A percentile compares a stretch with the other conserved stretches of the same genome.
Evolutionary conservation across 2,113 vertebrate species (phyloP).

Genomic region (Dasyurus viverrinus): DNA sequence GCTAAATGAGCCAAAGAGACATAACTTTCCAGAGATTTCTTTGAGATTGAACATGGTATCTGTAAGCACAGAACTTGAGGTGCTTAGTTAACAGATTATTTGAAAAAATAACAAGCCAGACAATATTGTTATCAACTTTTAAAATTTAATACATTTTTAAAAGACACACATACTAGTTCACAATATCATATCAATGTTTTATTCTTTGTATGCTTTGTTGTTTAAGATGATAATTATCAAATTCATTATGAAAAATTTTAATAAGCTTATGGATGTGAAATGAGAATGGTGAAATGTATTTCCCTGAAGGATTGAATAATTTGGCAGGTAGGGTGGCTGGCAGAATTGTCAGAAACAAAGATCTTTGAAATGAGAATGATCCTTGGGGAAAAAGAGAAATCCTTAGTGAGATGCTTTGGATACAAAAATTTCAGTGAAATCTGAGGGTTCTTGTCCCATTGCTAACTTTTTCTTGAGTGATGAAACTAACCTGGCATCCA

Average conservation of each 20-base stretch:
- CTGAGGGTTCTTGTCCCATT: background rate
- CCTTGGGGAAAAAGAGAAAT: background rate
- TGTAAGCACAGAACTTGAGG: background rate
- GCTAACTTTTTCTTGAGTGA: background rate
- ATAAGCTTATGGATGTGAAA: background rate
- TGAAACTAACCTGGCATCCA: background rate
- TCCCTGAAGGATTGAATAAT: background rate
- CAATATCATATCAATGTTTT: background rate
- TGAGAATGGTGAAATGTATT: background rate
- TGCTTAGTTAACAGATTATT: background rate
- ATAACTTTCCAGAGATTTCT: background rate
- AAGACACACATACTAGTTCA: background rate
- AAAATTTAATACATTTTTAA: background rate
- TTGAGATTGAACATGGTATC: background rate
- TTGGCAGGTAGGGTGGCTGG: background rate
- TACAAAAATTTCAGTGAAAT: background rate
- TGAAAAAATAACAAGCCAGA: background rate
- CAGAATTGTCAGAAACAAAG: constrained; percentile 38
- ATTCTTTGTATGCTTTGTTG: background rate
- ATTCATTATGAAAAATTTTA: background rate
- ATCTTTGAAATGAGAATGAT: background rate
- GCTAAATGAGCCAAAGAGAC: background rate
- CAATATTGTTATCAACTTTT: background rate
- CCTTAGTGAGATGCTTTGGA: background rate
- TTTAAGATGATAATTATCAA: background rate